phyloP scores from a whole-genome alignment of 2,113 vertebrate species.

The Xenopus laevis region DNA sequence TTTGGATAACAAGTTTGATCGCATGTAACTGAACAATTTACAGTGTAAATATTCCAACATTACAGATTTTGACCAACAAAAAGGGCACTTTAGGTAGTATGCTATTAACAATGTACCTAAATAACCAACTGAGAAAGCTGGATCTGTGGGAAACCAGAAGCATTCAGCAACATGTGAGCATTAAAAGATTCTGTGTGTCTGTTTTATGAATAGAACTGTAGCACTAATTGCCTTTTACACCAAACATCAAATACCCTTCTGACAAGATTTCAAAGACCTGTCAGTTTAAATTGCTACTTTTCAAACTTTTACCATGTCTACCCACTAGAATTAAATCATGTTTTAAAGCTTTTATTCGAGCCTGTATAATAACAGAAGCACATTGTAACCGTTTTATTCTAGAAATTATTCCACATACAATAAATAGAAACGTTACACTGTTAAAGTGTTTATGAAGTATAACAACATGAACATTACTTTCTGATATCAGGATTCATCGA shows the following conservation, averaged over 20 bases:
- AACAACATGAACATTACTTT: too few relatives aligned
- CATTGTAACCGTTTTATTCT: too few relatives aligned
- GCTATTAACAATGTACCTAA: background rate
- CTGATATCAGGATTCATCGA: too few relatives aligned
- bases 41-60: too few relatives aligned
- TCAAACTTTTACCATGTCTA: constrained; percentile 16
- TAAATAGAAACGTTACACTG: too few relatives aligned
- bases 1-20: too few relatives aligned
- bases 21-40: too few relatives aligned
- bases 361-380: too few relatives aligned
- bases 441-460: too few relatives aligned
- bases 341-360: background rate
- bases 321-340: constrained; percentile 15
- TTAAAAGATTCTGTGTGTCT: background rate
- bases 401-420: too few relatives aligned
- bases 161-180: background rate
- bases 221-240: constrained; percentile 16
- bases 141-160: background rate
- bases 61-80: too few relatives aligned
- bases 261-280: constrained; percentile 32
- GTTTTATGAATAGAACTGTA: constrained; percentile 3
- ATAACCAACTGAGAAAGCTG: background rate
- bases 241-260: constrained; percentile 22
- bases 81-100: too few relatives aligned
- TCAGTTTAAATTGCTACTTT: constrained; percentile 32